A percentile compares a stretch with the other conserved stretches of the same genome.
These are phyloP conservation scores for Calycopis cecrops DNA, from an alignment of 1,140 invertebrate genomes.

Conservation along the genomic window DNA sequence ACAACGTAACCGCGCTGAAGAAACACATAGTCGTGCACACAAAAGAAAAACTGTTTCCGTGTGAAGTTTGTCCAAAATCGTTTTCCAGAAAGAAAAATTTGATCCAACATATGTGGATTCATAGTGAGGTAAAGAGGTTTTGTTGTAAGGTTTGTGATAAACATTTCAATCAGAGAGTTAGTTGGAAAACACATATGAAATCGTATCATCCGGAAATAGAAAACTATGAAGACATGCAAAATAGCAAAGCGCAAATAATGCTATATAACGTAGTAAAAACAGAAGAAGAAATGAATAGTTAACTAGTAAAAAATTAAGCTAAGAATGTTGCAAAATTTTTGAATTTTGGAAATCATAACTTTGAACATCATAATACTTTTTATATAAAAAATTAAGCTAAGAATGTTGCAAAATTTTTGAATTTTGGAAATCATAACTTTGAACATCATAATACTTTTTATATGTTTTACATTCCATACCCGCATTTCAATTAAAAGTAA, in stretches of 20 bases:
- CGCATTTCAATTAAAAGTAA: no score
- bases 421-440: no score
- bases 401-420: no score
- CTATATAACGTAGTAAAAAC: not conserved
- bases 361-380: no score
- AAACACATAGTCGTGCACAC: slow-evolving; percentile 67
- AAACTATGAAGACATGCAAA: slow-evolving; percentile 15
- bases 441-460: no score
- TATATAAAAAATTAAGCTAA: no score
- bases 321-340: no score
- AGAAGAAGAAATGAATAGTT: slow-evolving; percentile 11
- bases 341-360: no score
- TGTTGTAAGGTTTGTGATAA: slow-evolving; percentile 76
- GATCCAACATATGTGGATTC: slow-evolving; percentile 60
- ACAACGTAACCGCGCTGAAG: slow-evolving; percentile 37
- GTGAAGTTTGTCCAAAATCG: slow-evolving; percentile 59
- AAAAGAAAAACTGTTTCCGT: slow-evolving; percentile 64
- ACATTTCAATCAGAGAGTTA: slow-evolving; percentile 69
- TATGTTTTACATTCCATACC: no score
- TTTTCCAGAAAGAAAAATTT: slow-evolving; percentile 38
- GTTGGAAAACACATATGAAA: slow-evolving; percentile 40
- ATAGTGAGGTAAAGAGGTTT: slow-evolving; percentile 77
- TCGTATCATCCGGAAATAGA: slow-evolving; percentile 30
- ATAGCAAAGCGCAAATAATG: slow-evolving; percentile 4
- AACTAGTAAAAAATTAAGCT: not conserved